Evolutionary conservation across 2,888 invertebrate species (phyloP), one percentile per base, ranked within the genome.

Genomic region (Zaprionus lineosus): DNA sequence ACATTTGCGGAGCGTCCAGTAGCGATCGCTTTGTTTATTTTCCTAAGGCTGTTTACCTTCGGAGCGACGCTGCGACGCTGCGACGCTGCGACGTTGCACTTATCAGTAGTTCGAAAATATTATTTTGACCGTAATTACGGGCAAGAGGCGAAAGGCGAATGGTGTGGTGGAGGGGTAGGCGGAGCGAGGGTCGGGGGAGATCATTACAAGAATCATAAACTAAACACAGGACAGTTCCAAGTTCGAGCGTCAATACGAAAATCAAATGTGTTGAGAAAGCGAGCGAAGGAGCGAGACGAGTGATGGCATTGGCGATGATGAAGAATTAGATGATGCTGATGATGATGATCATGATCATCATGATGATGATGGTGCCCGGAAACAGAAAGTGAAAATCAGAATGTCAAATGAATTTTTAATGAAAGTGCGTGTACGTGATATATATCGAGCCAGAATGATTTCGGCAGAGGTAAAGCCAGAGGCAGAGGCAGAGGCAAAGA

Each of bases 81-180:
- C n/a, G n/a, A n/a, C n/a, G n/a, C n/a, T n/a, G n/a, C n/a, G n/a
- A n/a, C n/a, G 61, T 59, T 16, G 41, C 68, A 64, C 55, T 60
- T 64, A 67, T 50, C 66, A 59, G 60, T 75, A 65, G 66, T 69
- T 64, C 41, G 46, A 65, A 77, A 86, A 88, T 86, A 88, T 87
- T 87, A 82, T 87, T 86, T 87, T 86, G 79, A 81, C 86, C 88
- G 84, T 88, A 86, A 88, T 86, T 85, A 81, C 77, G 65, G 39
- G 59, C 61, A 55, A 59, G 55, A 39, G 47, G 37, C 66, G 15
- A 11, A 18, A 26, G n/a, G n/a, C n/a, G n/a, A n/a, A n/a, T n/a
- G n/a, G n/a, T n/a, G n/a, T n/a, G n/a, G n/a, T n/a, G n/a, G n/a
- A n/a, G n/a, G n/a, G n/a, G n/a, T n/a, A n/a, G n/a, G n/a, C n/a